Percentiles rank a stretch among this genome's conserved stretches.
Evolutionary conservation across 2,797 vertebrate genomes (phyloP).

Genomic region (Scarus forsteni): DNA sequence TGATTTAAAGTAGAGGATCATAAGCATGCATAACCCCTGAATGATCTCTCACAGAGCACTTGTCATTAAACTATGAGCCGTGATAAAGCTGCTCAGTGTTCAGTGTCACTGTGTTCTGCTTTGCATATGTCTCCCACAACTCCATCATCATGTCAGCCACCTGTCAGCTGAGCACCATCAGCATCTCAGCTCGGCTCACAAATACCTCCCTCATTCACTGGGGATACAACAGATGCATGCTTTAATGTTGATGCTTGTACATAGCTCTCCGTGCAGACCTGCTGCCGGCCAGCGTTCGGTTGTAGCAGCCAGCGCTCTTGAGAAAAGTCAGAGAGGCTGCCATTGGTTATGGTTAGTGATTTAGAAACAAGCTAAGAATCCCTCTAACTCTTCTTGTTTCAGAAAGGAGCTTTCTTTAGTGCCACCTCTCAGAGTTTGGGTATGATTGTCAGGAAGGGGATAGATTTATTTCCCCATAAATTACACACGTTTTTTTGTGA

Average conservation of each 20-base stretch:
- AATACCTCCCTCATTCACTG: slow-evolving; percentile 66
- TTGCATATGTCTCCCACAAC: slow-evolving; percentile 72
- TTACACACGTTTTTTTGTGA: slow-evolving; percentile 73
- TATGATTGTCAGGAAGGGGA: slow-evolving; percentile 80
- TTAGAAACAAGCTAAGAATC: slow-evolving; percentile 56
- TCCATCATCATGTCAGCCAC: slow-evolving; percentile 75
- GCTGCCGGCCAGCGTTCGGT: slow-evolving; percentile 45
- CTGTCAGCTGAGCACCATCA: slow-evolving; percentile 80
- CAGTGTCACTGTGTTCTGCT: slow-evolving; percentile 50
- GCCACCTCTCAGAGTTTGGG: slow-evolving; percentile 78
- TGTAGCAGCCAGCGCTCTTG: slow-evolving; percentile 36
- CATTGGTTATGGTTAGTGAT: slow-evolving; percentile 50
- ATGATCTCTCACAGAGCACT: slow-evolving; percentile 9
- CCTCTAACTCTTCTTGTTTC: slow-evolving; percentile 32
- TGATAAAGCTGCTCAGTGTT: slow-evolving; percentile 22
- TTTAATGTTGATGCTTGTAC: slow-evolving; percentile 71
- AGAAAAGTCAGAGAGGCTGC: slow-evolving; percentile 31
- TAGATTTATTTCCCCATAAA: slow-evolving; percentile 83
- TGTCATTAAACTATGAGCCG: slow-evolving; percentile 11
- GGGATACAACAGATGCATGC: slow-evolving; percentile 78
- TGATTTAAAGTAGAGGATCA: background rate
- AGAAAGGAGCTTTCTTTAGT: slow-evolving; percentile 73
- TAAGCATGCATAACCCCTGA: background rate
- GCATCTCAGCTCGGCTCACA: slow-evolving; percentile 72
- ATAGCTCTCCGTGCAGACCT: slow-evolving; percentile 45